Base-by-base conservation (phyloP, 2,113 vertebrate genomes). In the Neotragus moschatus region DNA sequence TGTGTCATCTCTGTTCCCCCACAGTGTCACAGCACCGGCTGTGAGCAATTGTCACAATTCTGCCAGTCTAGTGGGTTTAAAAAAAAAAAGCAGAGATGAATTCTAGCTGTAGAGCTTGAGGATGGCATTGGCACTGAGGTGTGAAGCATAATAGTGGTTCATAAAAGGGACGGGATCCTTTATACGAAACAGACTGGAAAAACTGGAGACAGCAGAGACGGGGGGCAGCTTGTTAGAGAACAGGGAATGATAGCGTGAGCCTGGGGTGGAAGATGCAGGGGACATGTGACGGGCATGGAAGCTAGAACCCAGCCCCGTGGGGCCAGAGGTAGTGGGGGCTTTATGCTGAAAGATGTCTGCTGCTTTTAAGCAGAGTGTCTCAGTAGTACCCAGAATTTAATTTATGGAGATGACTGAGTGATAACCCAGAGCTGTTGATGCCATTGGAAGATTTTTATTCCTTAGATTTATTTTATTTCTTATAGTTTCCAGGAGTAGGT, bases 251-350 rank as follows among this genome's bases (percentile, higher is more conserved):
- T 25, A 36, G 33, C 0, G 1, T 16, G 55, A 33, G 14, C 28
- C 33, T 12, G 60, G 36, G 60, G 39, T 6, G 21, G 21, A 43
- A 66, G 25, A 23, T 3, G 23, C 28, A 28, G 55, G 84, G 56
- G 6, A 30, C 0, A 0, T 4, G 49, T 14, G 51, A 5, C 17
- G 6, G 1, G 1, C 2, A 0, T 36, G 19, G 58, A 25, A 2
- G 2, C 30, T 26, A 21, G 53, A 26, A 33, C 86, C 53, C 13
- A 16, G 55, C 36, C 43, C 45, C 0, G 0, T 19, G 36, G 26
- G 82, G 21, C 15, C 25, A 36, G 17, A 17, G 16, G n/a, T 23
- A 73, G 0, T 10, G 5, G 16, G 82, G 75, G 80, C 79, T 53
- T 43, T 17, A 4, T 33, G n/a, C 51, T 25, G 60, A 75, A 43